Evolutionary conservation across 37 sponge, comb jelly and placozoan species (phyloP), one percentile per base, ranked within the genome.

Genomic region (Mnemiopsis leidyi): DNA sequence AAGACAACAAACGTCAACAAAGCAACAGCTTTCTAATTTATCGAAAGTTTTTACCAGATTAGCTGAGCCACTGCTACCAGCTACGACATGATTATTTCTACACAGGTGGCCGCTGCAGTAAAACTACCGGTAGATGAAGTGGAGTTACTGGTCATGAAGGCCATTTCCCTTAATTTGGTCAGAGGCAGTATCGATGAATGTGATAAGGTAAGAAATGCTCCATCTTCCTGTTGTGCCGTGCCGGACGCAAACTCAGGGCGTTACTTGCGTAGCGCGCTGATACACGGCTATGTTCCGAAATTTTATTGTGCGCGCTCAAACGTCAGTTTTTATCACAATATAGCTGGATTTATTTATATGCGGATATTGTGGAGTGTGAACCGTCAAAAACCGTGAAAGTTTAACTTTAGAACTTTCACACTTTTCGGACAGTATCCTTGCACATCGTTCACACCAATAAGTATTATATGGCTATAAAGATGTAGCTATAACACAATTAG

Each of bases 61-160:
- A n/a, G n/a, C n/a, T n/a, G n/a, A n/a, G n/a, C n/a, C n/a, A n/a
- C n/a, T n/a, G n/a, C n/a, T n/a, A n/a, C n/a, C n/a, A n/a, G n/a
- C n/a, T n/a, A n/a, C n/a, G n/a, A n/a, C n/a, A n/a, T n/a, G n/a
- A n/a, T n/a, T 13, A 48, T 48, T 13, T 48, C 13, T 18, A 18
- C 61, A 48, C 79, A 77, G 79, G 79, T 77, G 0, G 90, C 90
- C 5, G 90, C 90, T 29, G 90, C 90, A 29, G 90, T 85, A 1
- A 69, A 28, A 39, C 40, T 92, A n/a, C 39, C 69, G 33, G 37
- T 38, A 21, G 39, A 39, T 31, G 76, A 97, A 95, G 97, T 97
- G 32, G 97, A 97, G 94, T 76, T 95, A 76, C 73, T 97, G 88
- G 95, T 95, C 0, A 97, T 97, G 97, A 97, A 95, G 39, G 97